Evolutionary conservation across 1,140 invertebrate genomes (phyloP), one percentile per base, ranked within the genome.

Genomic region (Alviniconcha marisindica): DNA sequence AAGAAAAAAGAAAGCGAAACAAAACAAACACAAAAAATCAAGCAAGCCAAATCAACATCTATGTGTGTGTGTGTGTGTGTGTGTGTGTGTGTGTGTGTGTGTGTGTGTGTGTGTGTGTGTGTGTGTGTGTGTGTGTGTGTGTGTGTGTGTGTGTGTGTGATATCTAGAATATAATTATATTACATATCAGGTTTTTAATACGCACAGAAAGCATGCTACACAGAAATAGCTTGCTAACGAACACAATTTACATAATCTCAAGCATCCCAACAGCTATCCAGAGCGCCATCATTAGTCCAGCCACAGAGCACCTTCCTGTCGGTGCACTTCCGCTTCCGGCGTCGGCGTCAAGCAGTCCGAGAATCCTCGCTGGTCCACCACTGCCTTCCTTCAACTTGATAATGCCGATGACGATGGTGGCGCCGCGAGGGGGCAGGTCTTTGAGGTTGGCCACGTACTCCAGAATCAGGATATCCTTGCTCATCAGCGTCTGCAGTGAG

Each of bases 401-500:
- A 3, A 82, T 79, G 42, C 85, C 84, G 1, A 86, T 87, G 63
- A 85, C 85, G 10, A 90, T 84, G 5, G 83, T 85, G 24, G 85
- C 74, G 2, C 90, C 89, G 31, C 44, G 76, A 10, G 63, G 83
- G 0, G 89, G 88, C 21, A 91, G 79, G 12, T 54, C 28, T n/a
- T 88, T 85, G 15, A 88, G 66, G 33, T 86, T 86, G 3, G 84
- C 87, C 3, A 88, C 87, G 66, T 88, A 86, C 66, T 90, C 88
- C 12, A 88, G 54, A 2, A 87, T 86, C 31, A 82, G 77, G 31
- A 88, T 84, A 63, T 87, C 85, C n/a, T 85, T 77, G n/a, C 77
- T 60, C 24, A 71, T 33, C 36, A 71, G 18, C 4, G 18, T 24
- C 69, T 71, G 69, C 18, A n/a, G n/a, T n/a, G n/a, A n/a, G n/a